phyloP scores from a whole-genome alignment of 2,888 invertebrate species.

The Neoascia interrupta region DNA sequence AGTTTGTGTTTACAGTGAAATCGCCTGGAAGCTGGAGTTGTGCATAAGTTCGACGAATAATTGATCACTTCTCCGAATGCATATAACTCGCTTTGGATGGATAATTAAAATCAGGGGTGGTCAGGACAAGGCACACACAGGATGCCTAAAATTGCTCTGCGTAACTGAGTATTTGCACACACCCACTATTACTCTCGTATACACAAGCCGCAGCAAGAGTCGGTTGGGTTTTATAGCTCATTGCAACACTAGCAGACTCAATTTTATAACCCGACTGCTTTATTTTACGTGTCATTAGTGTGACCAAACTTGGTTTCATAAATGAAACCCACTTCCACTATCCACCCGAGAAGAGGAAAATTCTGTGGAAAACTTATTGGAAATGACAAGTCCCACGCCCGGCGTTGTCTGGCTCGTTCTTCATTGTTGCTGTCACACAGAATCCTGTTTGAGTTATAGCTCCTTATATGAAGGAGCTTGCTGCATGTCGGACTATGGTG shows the following conservation, averaged over 20 bases:
- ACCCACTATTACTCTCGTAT: conserved; percentile 36
- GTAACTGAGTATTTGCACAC: conserved; percentile 36
- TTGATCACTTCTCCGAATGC: conserved; percentile 30
- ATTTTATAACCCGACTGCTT: conserved; percentile 54
- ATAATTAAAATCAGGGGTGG: conserved; percentile 52
- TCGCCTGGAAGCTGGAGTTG: not conserved
- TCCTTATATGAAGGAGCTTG: conserved; percentile 43
- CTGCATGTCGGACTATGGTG: not conserved
- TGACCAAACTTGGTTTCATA: conserved; percentile 49
- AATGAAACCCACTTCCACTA: conserved; percentile 18
- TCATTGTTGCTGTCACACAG: conserved; percentile 28
- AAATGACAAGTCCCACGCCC: conserved; percentile 55
- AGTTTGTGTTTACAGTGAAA: conserved; percentile 15
- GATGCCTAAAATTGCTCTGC: conserved; percentile 23
- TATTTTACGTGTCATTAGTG: conserved; percentile 64
- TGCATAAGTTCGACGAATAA: conserved; percentile 27
- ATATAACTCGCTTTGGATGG: not conserved
- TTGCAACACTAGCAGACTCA: conserved; percentile 53
- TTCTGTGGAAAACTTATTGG: conserved; percentile 36
- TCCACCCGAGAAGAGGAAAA: conserved; percentile 12
- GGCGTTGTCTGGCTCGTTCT: not conserved
- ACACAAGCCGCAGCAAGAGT: conserved; percentile 25
- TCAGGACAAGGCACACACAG: conserved; percentile 13
- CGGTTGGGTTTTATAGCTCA: conserved; percentile 58
- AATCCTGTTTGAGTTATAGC: conserved; percentile 65